A percentile compares a stretch with the other conserved stretches of the same genome.
Evolutionary conservation across 2,113 vertebrate genomes (phyloP).

Genomic region (Notiomystis cincta): DNA sequence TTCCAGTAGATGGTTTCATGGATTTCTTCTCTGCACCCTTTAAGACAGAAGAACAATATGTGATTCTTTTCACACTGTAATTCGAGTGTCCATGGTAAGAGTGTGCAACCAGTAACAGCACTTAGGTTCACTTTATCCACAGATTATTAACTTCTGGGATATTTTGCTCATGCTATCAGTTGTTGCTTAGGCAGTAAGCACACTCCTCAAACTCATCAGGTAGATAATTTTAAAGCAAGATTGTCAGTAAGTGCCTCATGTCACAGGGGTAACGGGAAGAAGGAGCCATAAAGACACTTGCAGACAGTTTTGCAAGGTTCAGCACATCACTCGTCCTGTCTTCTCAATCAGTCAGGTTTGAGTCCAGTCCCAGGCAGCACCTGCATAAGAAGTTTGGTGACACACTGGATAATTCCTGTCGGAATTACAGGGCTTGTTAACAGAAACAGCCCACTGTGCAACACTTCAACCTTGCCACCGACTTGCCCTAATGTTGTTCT

Average conservation of each 20-base stretch:
- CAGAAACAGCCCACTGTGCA: neutral
- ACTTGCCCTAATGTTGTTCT: neutral
- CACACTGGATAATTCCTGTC: neutral
- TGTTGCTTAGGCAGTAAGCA: neutral
- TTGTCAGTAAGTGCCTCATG: neutral
- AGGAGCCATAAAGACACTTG: neutral
- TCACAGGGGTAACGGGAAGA: neutral
- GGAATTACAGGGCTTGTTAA: neutral
- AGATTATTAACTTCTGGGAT: neutral
- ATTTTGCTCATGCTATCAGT: neutral
- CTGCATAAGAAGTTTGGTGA: neutral
- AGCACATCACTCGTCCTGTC: neutral
- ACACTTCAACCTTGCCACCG: neutral
- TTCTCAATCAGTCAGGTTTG: neutral
- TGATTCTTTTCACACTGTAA: neutral
- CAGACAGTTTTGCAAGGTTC: neutral
- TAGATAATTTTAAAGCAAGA: neutral
- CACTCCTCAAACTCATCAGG: neutral
- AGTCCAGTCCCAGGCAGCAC: neutral
- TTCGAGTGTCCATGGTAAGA: neutral
- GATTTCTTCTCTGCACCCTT: neutral
- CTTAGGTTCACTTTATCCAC: neutral
- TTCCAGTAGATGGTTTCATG: neutral
- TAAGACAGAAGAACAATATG: neutral
- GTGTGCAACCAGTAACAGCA: neutral